Base-by-base conservation (phyloP, 2,888 invertebrate genomes). In the Lissocephala sabroskyi region DNA sequence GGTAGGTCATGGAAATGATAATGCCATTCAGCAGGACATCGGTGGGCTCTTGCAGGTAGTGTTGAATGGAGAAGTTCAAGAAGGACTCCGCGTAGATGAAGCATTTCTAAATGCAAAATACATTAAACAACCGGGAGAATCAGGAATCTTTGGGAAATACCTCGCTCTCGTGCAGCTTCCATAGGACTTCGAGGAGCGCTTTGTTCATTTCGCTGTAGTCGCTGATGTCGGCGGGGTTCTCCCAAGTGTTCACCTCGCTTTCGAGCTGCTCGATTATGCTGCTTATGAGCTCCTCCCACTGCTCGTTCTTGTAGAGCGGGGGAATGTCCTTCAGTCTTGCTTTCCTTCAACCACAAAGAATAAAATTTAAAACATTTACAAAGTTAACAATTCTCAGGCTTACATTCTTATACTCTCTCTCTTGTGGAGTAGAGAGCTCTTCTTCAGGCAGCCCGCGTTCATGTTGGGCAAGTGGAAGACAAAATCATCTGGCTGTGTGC, bases 61-160 rank as follows among this genome's bases (percentile, higher is more conserved):
- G 89, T 48, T 89, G 87, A 43, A 93, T 86, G 1, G 92, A 87
- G 84, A 94, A 94, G 77, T 92, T 87, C 14, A 94, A 85, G 66
- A 92, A 91, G 42, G 87, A 88, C 63, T 94, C 90, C 1, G 91
- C 89, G 93, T 93, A 95, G 58, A 89, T 86, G 49, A 92, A 89
- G 73, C 92, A 92, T 37, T 90, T 88, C 59, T 71, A 29, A 23
- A 26, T 30, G 14, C 3, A 41, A 35, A 7, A 35, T 13, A 18
- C n/a, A 30, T 10, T 13, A 29, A 18, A n/a, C n/a, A n/a, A n/a
- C n/a, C n/a, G n/a, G n/a, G n/a, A n/a, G n/a, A n/a, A n/a, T n/a
- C n/a, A n/a, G n/a, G n/a, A n/a, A 29, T 18, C 5, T 17, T 18
- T 2, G 13, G 26, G 1, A 42, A 18, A 23, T 23, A 42, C 44